Evolutionary conservation across 2,888 invertebrate genomes (phyloP), one percentile per base, ranked within the genome.

Genomic region (Altica lythri): DNA sequence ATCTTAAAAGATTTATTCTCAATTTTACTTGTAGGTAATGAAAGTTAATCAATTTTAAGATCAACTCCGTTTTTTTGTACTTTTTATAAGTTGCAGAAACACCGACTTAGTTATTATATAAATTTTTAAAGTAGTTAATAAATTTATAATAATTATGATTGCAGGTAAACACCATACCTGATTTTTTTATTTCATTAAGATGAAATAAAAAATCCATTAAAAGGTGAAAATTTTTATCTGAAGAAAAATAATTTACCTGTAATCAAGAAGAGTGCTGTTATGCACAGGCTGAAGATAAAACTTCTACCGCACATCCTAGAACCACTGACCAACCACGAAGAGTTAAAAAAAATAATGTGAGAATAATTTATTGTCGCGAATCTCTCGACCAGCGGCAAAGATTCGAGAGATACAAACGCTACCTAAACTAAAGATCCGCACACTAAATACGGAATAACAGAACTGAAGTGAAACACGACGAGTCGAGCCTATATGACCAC

Each of bases 401-500:
- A 42, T 32, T 14, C 22, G 40, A 40, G 25, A 27, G 34, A 47
- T 27, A 17, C 46, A n/a, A 35, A 43, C 46, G 55, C 30, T 49
- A 32, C 16, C 14, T 49, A 14, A n/a, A n/a, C n/a, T n/a, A n/a
- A n/a, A n/a, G 30, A 38, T 51, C 55, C 50, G 47, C 50, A 49
- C 49, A 17, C 22, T 40, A 40, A 40, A 40, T 49, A 49, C 40
- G 40, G 49, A 49, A 49, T 49, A 49, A 49, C 45, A 49, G 44
- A 47, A 47, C 47, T 27, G 47, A 37, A 45, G 38, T 29, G 38
- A 30, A 38, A 38, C 38, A 45, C 38, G 45, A 18, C 25, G 8
- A 43, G 18, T 25, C 30, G 54, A 44, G 50, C 53, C 57, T 57
- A 57, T 57, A 57, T 57, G 48, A 53, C 57, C 50, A 57, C 57